A percentile compares a stretch with the other conserved stretches of the same genome.
These are phyloP conservation scores for Caenorhabditis sinica DNA, from an alignment of 2,888 invertebrate species.

Conservation along the genomic window DNA sequence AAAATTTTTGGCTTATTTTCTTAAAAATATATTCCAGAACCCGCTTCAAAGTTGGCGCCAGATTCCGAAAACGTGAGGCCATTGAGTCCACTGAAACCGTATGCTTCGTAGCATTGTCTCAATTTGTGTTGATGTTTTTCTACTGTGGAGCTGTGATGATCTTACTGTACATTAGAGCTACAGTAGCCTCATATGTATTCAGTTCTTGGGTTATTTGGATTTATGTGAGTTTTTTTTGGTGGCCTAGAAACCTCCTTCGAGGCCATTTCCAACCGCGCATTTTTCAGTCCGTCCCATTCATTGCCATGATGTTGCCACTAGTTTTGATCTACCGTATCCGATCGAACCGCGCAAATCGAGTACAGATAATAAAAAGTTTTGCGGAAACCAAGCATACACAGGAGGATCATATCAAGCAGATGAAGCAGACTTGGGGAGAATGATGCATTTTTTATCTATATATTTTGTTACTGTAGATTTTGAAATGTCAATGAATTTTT, in stretches of 20 bases:
- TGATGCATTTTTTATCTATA: no score
- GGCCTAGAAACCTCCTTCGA: not conserved
- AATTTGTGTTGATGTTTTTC: constrained; percentile 21
- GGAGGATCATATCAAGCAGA: constrained; percentile 22
- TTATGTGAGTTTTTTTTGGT: constrained; percentile 15
- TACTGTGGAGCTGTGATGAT: constrained; percentile 7
- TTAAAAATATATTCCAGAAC: constrained; percentile 22
- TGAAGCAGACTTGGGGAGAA: constrained; percentile 22
- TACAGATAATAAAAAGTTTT: constrained; percentile 19
- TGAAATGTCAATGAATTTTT: no score
- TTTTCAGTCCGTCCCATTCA: constrained; percentile 31
- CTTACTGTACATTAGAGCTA: not conserved
- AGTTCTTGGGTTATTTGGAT: constrained; percentile 9
- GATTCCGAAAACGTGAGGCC: constrained; percentile 22
- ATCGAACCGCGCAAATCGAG: not conserved
- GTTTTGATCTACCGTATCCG: constrained; percentile 30
- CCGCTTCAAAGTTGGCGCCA: constrained; percentile 19
- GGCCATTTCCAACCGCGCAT: not conserved
- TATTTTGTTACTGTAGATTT: no score
- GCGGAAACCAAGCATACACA: constrained; percentile 11
- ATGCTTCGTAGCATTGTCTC: constrained; percentile 26
- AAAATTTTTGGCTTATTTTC: not conserved
- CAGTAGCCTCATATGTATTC: not conserved
- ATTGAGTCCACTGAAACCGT: constrained; percentile 28
- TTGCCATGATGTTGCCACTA: constrained; percentile 17